Evolutionary conservation across 2,797 vertebrate species (phyloP).

Genomic region (Pyrocephalus nanus): DNA sequence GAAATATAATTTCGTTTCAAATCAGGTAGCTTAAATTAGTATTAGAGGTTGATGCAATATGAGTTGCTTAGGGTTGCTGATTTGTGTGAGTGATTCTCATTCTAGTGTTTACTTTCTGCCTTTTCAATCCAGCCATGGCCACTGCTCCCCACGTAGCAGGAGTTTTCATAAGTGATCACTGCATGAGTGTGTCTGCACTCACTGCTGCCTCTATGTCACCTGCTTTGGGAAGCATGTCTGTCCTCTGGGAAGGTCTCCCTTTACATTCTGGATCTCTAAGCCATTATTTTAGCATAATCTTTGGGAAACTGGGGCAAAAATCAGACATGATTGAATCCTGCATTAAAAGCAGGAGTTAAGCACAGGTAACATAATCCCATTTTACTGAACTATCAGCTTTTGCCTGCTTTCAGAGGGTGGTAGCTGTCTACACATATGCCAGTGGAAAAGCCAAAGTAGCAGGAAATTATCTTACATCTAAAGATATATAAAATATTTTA

Average conservation of each 20-base stretch:
- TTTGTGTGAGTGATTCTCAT: neutral
- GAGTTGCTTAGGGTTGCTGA: neutral
- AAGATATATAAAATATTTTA: neutral
- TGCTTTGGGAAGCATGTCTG: neutral
- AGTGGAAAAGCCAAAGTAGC: neutral
- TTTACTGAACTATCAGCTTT: neutral
- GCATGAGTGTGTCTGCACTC: neutral
- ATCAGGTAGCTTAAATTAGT: neutral
- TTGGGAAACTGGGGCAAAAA: neutral
- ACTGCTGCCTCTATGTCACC: neutral
- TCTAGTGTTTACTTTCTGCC: neutral
- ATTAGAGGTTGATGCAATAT: neutral
- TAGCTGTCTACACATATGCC: neutral
- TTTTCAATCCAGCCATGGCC: neutral
- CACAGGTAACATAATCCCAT: neutral
- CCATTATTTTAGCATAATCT: neutral
- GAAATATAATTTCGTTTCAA: neutral
- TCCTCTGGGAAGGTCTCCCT: neutral
- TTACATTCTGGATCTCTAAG: neutral
- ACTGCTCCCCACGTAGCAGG: neutral
- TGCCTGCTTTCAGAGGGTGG: neutral
- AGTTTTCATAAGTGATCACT: neutral
- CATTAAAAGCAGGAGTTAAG: neutral
- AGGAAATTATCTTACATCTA: neutral
- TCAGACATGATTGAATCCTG: neutral